These are phyloP conservation scores for Tortrix viridana DNA, from an alignment of 2,888 invertebrate genomes.

Conservation along the genomic window DNA sequence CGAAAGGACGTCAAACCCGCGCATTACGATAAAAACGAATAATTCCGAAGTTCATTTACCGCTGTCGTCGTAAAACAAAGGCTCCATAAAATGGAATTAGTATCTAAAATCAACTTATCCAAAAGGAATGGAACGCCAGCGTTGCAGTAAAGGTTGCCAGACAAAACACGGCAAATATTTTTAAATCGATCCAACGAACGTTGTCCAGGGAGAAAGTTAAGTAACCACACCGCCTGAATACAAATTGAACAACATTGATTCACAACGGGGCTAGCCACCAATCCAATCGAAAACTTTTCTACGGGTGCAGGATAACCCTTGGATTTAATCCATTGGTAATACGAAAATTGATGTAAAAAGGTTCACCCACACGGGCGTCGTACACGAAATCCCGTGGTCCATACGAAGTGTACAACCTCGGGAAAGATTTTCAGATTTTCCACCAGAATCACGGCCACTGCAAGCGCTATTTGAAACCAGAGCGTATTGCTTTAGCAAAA, in stretches of 20 bases:
- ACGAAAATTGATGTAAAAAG: constrained; percentile 83
- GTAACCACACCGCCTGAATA: constrained; percentile 71
- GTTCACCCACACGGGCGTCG: constrained; percentile 63
- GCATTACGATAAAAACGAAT: constrained; percentile 11
- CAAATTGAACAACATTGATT: constrained; percentile 80
- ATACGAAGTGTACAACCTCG: constrained; percentile 68
- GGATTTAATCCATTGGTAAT: constrained; percentile 83
- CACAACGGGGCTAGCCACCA: constrained; percentile 67
- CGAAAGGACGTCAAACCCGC: not conserved
- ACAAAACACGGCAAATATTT: constrained; percentile 50
- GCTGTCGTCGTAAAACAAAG: constrained; percentile 24
- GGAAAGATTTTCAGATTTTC: constrained; percentile 71
- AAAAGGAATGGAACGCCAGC: constrained; percentile 27
- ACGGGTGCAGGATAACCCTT: constrained; percentile 68
- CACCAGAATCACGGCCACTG: constrained; percentile 66
- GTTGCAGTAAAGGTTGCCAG: constrained; percentile 32
- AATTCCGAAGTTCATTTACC: constrained; percentile 17
- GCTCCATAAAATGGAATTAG: constrained; percentile 28
- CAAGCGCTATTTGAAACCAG: constrained; percentile 63
- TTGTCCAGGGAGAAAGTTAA: constrained; percentile 67
- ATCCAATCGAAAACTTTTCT: constrained; percentile 77
- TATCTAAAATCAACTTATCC: constrained; percentile 32
- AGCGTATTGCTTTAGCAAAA: constrained; percentile 67
- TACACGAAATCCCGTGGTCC: constrained; percentile 60
- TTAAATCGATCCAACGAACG: constrained; percentile 66